These are phyloP conservation scores for Eurystomus glaucurus DNA, from an alignment of 2,797 vertebrate genomes.

Conservation along the genomic window DNA sequence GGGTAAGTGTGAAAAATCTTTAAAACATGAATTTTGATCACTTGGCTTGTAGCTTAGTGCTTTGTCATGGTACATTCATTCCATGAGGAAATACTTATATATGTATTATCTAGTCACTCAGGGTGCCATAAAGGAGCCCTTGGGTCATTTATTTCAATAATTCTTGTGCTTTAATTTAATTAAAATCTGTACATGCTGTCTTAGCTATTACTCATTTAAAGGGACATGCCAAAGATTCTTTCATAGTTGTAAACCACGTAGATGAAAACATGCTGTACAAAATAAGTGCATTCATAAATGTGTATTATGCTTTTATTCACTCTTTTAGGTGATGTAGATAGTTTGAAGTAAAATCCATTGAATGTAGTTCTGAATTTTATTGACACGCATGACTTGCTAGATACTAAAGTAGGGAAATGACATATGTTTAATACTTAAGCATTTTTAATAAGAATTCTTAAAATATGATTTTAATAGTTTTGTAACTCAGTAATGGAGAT, in stretches of 20 bases:
- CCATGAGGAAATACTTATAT: background rate
- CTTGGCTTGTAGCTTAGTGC: slow-evolving; percentile 30
- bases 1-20: slow-evolving; percentile 89
- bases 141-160: background rate
- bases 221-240: background rate
- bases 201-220: background rate
- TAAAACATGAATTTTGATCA: slow-evolving; percentile 45
- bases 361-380: background rate
- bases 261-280: background rate
- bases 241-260: background rate
- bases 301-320: background rate
- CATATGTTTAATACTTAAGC: background rate
- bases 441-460: slow-evolving; percentile 9
- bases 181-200: background rate
- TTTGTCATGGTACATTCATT: slow-evolving; percentile 34
- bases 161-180: slow-evolving; percentile 14
- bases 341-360: background rate
- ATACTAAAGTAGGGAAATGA: background rate
- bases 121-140: background rate
- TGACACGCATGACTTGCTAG: background rate
- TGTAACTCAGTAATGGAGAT: slow-evolving; percentile 17
- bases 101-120: background rate
- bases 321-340: background rate
- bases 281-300: background rate
- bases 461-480: background rate